Conservation (phyloP, 2,113 vertebrate genomes). For the Spilogale gracilis region DNA sequence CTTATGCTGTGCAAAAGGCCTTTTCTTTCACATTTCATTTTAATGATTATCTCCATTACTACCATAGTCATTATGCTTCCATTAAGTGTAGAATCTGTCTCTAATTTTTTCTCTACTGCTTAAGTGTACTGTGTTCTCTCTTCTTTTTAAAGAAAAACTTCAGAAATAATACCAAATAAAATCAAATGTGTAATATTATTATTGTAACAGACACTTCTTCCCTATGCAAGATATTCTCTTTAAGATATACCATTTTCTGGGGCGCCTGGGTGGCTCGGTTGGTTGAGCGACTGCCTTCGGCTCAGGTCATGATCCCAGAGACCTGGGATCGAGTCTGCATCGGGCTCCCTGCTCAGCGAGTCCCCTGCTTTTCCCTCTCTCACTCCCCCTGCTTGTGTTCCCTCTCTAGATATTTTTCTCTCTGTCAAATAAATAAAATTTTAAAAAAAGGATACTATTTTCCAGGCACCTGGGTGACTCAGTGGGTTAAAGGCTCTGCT, state of each 20-base stretch:
- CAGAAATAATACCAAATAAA: conserved; percentile 32
- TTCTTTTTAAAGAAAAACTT: conserved; percentile 42
- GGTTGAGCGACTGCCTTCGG: no score
- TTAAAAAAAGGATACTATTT: no score
- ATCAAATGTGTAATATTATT: not conserved
- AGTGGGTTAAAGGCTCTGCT: no score
- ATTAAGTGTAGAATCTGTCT: not conserved
- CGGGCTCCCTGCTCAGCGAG: no score
- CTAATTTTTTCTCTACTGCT: not conserved
- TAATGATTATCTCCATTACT: not conserved
- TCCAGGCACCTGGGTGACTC: no score
- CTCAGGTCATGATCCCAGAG: no score
- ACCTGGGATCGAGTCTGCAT: no score
- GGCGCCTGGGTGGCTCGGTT: no score
- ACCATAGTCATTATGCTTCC: not conserved
- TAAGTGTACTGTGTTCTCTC: not conserved
- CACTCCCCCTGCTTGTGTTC: no score
- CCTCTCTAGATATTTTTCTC: no score
- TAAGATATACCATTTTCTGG: not conserved
- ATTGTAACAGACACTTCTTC: not conserved
- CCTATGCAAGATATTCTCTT: conserved; percentile 10
- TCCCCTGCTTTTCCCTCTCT: no score
- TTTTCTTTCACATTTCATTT: not conserved
- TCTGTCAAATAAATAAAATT: no score
- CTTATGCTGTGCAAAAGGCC: not conserved